Evolutionary conservation across 2,113 vertebrate species (phyloP).

Genomic region (Engystomops pustulosus): DNA sequence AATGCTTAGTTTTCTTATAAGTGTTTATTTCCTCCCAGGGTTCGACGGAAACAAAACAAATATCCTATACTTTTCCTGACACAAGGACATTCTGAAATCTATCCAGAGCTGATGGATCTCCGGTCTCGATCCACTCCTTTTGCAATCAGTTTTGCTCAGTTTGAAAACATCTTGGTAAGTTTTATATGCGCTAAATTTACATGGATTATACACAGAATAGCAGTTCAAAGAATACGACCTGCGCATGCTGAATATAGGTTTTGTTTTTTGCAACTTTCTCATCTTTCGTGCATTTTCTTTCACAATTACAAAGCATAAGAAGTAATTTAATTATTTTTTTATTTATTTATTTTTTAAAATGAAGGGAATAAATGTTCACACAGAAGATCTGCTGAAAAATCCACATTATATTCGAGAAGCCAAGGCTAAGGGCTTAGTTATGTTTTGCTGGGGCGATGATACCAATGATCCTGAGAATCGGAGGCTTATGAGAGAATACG

Average conservation of each 20-base stretch:
- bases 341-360: constrained; percentile 63
- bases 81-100: constrained; percentile 87
- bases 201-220: no score
- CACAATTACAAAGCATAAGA: no score
- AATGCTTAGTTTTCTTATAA: no score
- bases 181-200: no score
- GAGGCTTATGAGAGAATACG: constrained; percentile 82
- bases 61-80: constrained; percentile 96
- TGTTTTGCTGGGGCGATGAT: constrained; percentile 97
- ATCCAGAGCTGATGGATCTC: constrained; percentile 95
- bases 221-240: no score
- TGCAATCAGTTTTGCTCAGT: constrained; percentile 94
- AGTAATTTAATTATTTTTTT: neutral
- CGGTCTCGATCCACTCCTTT: constrained; percentile 89
- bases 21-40: constrained; percentile 72
- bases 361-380: constrained; percentile 93
- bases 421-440: constrained; percentile 88
- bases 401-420: constrained; percentile 81
- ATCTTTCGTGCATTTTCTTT: no score
- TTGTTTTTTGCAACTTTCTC: no score
- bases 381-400: constrained; percentile 89
- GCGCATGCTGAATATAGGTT: no score
- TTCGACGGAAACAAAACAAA: constrained; percentile 95
- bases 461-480: constrained; percentile 93
- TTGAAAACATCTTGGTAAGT: constrained; percentile 93